phyloP scores from a whole-genome alignment of 2,113 vertebrate genomes.

The Scomber japonicus region DNA sequence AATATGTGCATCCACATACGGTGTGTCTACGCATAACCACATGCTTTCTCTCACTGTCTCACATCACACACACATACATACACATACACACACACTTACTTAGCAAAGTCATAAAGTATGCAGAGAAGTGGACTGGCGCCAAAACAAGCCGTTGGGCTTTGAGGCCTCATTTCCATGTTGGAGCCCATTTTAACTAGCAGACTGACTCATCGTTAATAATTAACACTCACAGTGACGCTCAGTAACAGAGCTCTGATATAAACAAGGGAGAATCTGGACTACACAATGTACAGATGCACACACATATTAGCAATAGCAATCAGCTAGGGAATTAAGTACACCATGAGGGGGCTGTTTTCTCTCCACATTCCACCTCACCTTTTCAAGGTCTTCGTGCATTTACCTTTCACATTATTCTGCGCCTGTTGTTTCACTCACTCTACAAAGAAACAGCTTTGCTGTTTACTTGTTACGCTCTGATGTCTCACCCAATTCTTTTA shows the following conservation, averaged over 20 bases:
- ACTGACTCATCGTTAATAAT: slow-evolving; percentile 79
- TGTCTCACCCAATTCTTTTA: slow-evolving; percentile 42
- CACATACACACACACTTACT: slow-evolving; percentile 16
- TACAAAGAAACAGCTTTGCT: slow-evolving; percentile 58
- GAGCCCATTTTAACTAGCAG: slow-evolving; percentile 75
- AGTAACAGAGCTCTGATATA: slow-evolving; percentile 64
- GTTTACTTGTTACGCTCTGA: slow-evolving; percentile 65
- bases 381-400: slow-evolving; percentile 64
- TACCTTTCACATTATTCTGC: slow-evolving; percentile 59
- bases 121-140: slow-evolving; percentile 72
- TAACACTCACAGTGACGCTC: slow-evolving; percentile 69
- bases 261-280: slow-evolving; percentile 36
- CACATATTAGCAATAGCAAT: not conserved
- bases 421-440: slow-evolving; percentile 53
- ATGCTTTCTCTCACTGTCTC: slow-evolving; percentile 27
- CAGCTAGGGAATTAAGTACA: slow-evolving; percentile 27
- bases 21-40: slow-evolving; percentile 34
- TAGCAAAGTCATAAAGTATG: slow-evolving; percentile 70
- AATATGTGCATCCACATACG: slow-evolving; percentile 66
- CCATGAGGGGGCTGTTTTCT: not conserved
- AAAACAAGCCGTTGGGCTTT: slow-evolving; percentile 76
- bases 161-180: slow-evolving; percentile 79
- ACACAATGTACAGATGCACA: slow-evolving; percentile 26
- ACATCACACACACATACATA: not conserved
- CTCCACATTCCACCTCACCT: slow-evolving; percentile 43